These are phyloP conservation scores for Pogona vitticeps DNA, from an alignment of 2,113 vertebrate genomes.

Conservation along the genomic window DNA sequence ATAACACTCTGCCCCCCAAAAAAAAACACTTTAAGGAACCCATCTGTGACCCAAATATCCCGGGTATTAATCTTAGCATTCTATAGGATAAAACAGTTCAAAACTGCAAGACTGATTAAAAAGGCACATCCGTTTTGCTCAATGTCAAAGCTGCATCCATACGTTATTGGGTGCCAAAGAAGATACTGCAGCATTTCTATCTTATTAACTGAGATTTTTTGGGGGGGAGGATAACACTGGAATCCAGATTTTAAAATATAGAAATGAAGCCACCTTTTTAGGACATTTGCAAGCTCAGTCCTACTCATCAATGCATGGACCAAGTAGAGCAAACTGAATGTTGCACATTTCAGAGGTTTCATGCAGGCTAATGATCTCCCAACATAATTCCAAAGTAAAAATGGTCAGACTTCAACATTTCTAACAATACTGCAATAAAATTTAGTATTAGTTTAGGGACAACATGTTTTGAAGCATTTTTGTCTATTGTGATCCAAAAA, in stretches of 20 bases:
- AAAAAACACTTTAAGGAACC: slow-evolving; percentile 66
- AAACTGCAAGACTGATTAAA: slow-evolving; percentile 64
- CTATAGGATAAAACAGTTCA: slow-evolving; percentile 57
- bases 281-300: slow-evolving; percentile 35
- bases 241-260: slow-evolving; percentile 52
- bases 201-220: slow-evolving; percentile 42
- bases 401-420: slow-evolving; percentile 51
- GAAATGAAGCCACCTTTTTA: slow-evolving; percentile 46
- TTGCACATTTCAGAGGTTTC: slow-evolving; percentile 29
- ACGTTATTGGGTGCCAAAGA: slow-evolving; percentile 56
- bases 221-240: background rate
- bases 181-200: slow-evolving; percentile 67
- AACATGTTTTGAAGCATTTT: slow-evolving; percentile 40
- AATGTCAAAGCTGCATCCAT: slow-evolving; percentile 71
- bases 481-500: slow-evolving; percentile 42
- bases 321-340: background rate
- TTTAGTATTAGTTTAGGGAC: slow-evolving; percentile 53
- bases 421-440: slow-evolving; percentile 30
- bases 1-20: slow-evolving; percentile 47
- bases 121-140: slow-evolving; percentile 54
- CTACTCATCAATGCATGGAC: background rate
- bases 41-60: slow-evolving; percentile 70
- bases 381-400: slow-evolving; percentile 45
- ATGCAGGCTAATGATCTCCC: slow-evolving; percentile 15
- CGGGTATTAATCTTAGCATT: slow-evolving; percentile 59